Evolutionary conservation across 2,888 invertebrate genomes (phyloP).

Genomic region (Mechanitis messenoides): DNA sequence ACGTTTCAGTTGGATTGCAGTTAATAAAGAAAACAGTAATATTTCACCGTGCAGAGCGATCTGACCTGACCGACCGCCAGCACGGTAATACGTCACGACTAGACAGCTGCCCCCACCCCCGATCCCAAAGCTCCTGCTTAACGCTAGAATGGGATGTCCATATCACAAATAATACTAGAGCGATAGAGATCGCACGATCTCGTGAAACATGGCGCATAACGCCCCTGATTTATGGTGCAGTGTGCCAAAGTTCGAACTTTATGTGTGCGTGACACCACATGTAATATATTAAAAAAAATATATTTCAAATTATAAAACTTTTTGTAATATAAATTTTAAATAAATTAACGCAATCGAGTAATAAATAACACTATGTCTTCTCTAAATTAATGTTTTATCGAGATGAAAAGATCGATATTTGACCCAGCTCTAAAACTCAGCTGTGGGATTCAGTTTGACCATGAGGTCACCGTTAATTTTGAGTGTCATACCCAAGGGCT

Average conservation of each 20-base stretch:
- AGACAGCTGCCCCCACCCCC: constrained; percentile 69
- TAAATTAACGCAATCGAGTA: constrained; percentile 18
- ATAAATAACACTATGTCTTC: constrained; percentile 9
- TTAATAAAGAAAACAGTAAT: constrained; percentile 40
- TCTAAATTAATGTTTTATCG: constrained; percentile 20
- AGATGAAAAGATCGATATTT: constrained; percentile 35
- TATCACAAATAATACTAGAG: constrained; percentile 51
- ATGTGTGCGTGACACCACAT: constrained; percentile 61
- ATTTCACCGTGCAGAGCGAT: constrained; percentile 42
- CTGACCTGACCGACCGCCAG: constrained; percentile 65
- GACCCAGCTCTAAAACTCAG: constrained; percentile 43
- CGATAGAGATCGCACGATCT: constrained; percentile 60
- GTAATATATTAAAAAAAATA: constrained; percentile 29
- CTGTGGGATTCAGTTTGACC: constrained; percentile 40
- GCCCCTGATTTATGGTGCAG: constrained; percentile 75
- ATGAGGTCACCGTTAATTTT: constrained; percentile 39
- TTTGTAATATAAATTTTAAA: constrained; percentile 20
- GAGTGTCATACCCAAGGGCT: constrained; percentile 46
- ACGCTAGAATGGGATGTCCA: constrained; percentile 57
- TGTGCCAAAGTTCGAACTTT: constrained; percentile 74
- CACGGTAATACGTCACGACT: constrained; percentile 74
- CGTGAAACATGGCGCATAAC: constrained; percentile 78
- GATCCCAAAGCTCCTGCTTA: constrained; percentile 58
- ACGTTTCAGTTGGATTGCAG: constrained; percentile 29
- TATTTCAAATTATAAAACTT: constrained; percentile 25